phyloP scores from a whole-genome alignment of 2,888 invertebrate species.

The Agrotis puta region DNA sequence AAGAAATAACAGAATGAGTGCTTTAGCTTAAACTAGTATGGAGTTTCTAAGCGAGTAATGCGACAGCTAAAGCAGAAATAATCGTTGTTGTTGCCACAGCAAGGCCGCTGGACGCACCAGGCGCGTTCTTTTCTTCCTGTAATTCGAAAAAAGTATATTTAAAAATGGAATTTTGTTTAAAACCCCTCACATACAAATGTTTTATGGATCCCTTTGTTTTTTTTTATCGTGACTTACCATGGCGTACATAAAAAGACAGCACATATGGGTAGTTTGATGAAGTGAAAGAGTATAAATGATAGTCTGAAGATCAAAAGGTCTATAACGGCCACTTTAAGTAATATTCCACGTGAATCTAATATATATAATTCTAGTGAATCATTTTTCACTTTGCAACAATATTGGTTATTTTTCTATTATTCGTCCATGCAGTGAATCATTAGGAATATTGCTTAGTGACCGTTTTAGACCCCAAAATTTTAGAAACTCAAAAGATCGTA shows the following conservation, averaged over 20 bases:
- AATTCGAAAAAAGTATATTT: constrained; percentile 15
- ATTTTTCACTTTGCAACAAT: too few relatives aligned
- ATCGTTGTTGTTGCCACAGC: constrained; percentile 63
- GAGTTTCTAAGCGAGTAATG: constrained; percentile 56
- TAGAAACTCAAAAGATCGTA: too few relatives aligned
- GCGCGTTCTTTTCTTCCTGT: constrained; percentile 50
- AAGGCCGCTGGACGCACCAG: constrained; percentile 58
- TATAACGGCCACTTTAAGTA: too few relatives aligned
- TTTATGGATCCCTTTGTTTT: not conserved
- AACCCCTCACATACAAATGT: constrained; percentile 23
- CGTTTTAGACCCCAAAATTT: too few relatives aligned
- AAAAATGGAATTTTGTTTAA: not conserved
- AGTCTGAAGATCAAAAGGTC: not conserved
- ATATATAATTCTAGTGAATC: too few relatives aligned
- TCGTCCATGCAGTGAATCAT: too few relatives aligned
- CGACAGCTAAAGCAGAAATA: constrained; percentile 54
- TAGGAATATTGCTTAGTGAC: too few relatives aligned
- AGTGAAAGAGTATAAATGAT: not conserved
- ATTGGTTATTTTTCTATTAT: too few relatives aligned
- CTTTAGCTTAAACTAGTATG: constrained; percentile 6
- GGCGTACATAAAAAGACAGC: constrained; percentile 3
- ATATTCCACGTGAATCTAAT: too few relatives aligned
- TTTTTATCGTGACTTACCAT: not conserved
- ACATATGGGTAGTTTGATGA: constrained; percentile 3
- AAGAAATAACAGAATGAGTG: constrained; percentile 24